Evolutionary conservation across 2,888 invertebrate genomes (phyloP), one percentile per base, ranked within the genome.

Genomic region (Apodemia zela): DNA sequence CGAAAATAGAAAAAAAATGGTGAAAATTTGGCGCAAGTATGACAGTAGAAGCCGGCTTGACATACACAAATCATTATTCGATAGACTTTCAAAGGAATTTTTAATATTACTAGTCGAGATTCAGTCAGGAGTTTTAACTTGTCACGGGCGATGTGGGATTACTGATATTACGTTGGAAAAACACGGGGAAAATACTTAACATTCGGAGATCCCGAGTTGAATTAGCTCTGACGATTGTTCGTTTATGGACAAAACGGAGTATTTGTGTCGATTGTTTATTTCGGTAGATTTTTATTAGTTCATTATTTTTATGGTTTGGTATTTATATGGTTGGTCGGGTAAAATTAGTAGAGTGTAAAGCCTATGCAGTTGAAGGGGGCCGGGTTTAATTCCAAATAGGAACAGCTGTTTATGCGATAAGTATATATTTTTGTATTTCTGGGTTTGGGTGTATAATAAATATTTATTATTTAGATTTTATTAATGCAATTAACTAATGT

Each of bases 1-100:
- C 76, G 82, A 85, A 88, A 89, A 87, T 87, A n/a, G n/a, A 78
- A 82, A 88, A 87, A 87, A 85, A 78, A 68, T 72, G 78, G 78
- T 76, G 82, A 85, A 89, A 89, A 87, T 87, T 89, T 84, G 83
- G 87, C 81, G 84, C 87, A 87, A 88, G 87, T 87, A 90, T 87
- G 87, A 89, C 87, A 85, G 42, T 42, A 42, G 78, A 78, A 77
- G 78, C 79, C 76, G 75, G 80, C 73, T 80, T 84, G 86, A 84
- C 82, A 81, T 79, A 82, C 82, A 82, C 87, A 85, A 87, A 87
- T 85, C 85, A 87, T 87, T 82, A 85, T 85, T 87, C 82, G 83
- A 87, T 84, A 77, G 42, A n/a, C 79, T 82, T 81, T 82, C 86
- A 87, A 90, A 89, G 79, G 84, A 90, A 87, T 89, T 89, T 91